phyloP scores from a whole-genome alignment of 2,797 vertebrate species.

The Lerista edwardsae region DNA sequence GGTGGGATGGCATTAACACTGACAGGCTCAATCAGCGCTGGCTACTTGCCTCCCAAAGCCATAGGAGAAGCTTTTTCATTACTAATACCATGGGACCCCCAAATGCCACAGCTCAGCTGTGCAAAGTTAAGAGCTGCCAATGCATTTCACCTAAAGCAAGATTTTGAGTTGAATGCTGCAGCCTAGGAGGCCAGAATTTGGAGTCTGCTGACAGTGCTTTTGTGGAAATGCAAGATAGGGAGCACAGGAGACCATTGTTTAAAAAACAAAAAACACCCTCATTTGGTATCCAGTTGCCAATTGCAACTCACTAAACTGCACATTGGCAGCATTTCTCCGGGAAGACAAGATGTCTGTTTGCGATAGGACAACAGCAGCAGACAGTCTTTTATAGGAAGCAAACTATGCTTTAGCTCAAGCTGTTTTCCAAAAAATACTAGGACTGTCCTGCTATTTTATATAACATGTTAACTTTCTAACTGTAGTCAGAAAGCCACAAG shows the following conservation, averaged over 20 bases:
- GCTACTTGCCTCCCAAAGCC: background rate
- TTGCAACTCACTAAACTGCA: background rate
- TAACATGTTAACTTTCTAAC: background rate
- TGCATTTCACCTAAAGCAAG: background rate
- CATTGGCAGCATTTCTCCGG: background rate
- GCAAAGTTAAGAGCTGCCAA: background rate
- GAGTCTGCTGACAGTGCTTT: background rate
- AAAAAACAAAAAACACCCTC: background rate
- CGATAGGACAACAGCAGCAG: background rate
- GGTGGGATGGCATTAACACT: background rate
- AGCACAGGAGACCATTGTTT: background rate
- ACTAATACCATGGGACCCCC: background rate
- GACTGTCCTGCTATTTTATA: conserved; percentile 4
- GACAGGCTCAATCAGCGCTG: background rate
- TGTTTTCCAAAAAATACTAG: background rate
- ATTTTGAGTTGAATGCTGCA: background rate
- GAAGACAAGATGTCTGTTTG: background rate
- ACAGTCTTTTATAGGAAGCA: background rate
- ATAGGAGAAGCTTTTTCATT: background rate
- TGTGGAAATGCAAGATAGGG: background rate
- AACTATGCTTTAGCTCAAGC: conserved; percentile 19
- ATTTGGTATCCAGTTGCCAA: background rate
- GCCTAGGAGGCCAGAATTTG: background rate
- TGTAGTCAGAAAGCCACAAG: background rate
- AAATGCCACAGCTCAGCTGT: background rate